Base-by-base conservation (phyloP, 37 sponge, comb jelly and placozoan species). In the Eunapius fragilis region DNA sequence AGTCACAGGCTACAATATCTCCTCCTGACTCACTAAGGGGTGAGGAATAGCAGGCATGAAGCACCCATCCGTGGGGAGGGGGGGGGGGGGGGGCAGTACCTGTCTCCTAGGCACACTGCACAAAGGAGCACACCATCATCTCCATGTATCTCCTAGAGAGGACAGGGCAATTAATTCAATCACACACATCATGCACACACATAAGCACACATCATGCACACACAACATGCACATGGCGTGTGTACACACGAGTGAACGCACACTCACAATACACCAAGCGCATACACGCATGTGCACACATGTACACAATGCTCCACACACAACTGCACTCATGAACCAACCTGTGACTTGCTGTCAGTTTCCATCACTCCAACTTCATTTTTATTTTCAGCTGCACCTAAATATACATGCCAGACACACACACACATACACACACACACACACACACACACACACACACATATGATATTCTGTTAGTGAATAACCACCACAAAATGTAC, bases 1-100 rank as follows among this genome's bases (percentile, higher is more conserved):
- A 37, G 80, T 96, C 97, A 90, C 97, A 96, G 30, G 75, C 71
- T 0, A 92, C 88, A 31, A 96, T 82, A 24, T 96, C 97, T 28
- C 82, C 90, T 67, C 72, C 86, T 19, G 30, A 69, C 24, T 37
- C 32, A 50, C 71, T 76, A 37, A 3, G 13, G 19, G 67, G 68
- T n/a, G 24, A 74, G 13, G 25, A 4, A 7, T 10, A 2, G 69
- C 26, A 67, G 74, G 14, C 13, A 34, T 11, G 74, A 11, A 11
- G 26, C n/a, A n/a, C n/a, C n/a, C n/a, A n/a, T n/a, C n/a, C n/a
- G 32, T 3, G 6, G 41, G 41, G 41, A 41, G 41, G 41, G 41
- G 6, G 41, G 41, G 41, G 6, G 41, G 41, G 41, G 6, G 41
- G 41, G 41, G 6, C 7, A 13, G 19, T 58, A 58, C 58, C 58